phyloP scores from a whole-genome alignment of 1,140 invertebrate species.

The Bathynomus jamesi region DNA sequence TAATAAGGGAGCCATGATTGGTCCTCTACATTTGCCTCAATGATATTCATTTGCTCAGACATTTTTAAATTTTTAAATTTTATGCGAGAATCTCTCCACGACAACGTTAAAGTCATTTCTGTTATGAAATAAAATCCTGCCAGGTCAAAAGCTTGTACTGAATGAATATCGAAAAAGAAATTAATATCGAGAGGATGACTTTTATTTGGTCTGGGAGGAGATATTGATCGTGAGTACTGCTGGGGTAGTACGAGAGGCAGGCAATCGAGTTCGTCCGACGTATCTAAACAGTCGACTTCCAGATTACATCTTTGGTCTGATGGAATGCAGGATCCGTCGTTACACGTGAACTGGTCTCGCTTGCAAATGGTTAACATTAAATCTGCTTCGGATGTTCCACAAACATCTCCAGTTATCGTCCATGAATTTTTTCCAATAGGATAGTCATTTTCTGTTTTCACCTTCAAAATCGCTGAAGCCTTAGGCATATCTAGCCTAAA shows the following conservation, averaged over 20 bases:
- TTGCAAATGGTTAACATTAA: conserved; percentile 50
- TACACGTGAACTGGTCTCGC: conserved; percentile 77
- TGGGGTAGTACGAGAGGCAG: conserved; percentile 39
- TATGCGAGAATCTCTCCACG: neutral
- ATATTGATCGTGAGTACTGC: conserved; percentile 12
- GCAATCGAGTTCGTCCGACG: conserved; percentile 81
- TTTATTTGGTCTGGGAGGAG: neutral
- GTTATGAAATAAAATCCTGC: neutral
- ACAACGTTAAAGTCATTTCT: neutral
- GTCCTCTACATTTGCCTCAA: neutral
- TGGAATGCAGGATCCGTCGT: conserved; percentile 81
- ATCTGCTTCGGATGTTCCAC: neutral
- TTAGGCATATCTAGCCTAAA: too few species aligned
- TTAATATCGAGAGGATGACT: neutral
- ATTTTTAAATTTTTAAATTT: neutral
- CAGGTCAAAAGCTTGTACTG: neutral
- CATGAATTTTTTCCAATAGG: neutral
- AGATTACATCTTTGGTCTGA: conserved; percentile 73
- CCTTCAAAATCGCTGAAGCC: too few species aligned
- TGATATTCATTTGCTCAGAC: neutral
- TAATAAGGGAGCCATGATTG: neutral
- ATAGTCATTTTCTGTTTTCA: neutral
- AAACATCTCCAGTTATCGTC: conserved; percentile 21
- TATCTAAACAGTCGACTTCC: conserved; percentile 69
- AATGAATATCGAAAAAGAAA: neutral